Evolutionary conservation across 2,888 invertebrate species (phyloP), one percentile per base, ranked within the genome.

Genomic region (Linnaemya tessellans): DNA sequence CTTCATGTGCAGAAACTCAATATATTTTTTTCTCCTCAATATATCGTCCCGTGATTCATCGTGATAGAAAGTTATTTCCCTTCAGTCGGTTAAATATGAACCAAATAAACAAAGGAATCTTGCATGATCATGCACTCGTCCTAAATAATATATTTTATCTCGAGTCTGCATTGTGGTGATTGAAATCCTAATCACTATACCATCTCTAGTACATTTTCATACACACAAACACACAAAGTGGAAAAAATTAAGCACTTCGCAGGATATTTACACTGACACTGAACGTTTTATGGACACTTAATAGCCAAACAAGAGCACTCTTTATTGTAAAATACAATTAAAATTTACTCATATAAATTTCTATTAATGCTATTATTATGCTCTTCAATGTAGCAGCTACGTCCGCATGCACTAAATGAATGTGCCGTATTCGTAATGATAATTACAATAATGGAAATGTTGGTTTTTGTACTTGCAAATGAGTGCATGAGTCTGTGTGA

Each of bases 361-460:
- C 15, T 20, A 0, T 22, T 46, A 0, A 15, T 30, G 65, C 67
- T 67, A 54, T 25, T 30, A 46, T 43, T 46, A n/a, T 56, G 58
- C 46, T 25, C 49, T 15, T 18, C 4, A 49, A 1, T 41, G 60
- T 68, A 8, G 13, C 18, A 13, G 13, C 18, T 13, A 35, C 25
- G 3, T 43, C 11, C 41, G 41, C 1, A 13, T 43, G 13, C 0
- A 68, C 13, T 41, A 22, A 64, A 13, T 38, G 77, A 77, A 64
- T 62, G 38, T 78, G 41, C 18, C 11, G 38, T 83, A 64, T 54
- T 46, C 58, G 62, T 78, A 84, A 84, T 64, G 77, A 84, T 84
- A 84, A 84, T 79, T 81, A 78, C 81, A 74, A 84, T 78, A 68
- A 81, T 84, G 84, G 49, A 74, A 81, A 58, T 74, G 62, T 68